A percentile compares a stretch with the other conserved stretches of the same genome.
Conservation (phyloP, 2,888 invertebrate genomes). For the Caenorhabditis sp. region DNA sequence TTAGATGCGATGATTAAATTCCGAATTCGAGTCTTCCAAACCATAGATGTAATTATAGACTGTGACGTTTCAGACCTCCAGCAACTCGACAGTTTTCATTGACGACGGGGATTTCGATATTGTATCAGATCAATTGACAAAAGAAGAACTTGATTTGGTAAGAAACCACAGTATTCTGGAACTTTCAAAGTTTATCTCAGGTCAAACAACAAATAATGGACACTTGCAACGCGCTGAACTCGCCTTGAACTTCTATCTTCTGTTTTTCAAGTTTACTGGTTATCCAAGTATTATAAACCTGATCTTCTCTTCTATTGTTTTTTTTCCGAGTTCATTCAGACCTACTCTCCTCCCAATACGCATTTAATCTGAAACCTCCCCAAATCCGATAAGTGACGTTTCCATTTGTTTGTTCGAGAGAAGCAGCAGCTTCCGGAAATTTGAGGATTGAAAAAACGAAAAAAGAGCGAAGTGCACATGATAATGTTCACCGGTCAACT, state of each 20-base stretch:
- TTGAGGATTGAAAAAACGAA: conserved; percentile 19
- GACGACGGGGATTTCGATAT: conserved; percentile 77
- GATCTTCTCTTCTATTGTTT: not conserved
- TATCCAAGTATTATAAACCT: conserved; percentile 40
- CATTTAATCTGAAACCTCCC: conserved; percentile 27
- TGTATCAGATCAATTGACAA: conserved; percentile 66
- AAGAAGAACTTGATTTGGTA: conserved; percentile 69
- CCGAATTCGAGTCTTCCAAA: conserved; percentile 1
- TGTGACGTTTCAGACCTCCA: conserved; percentile 55
- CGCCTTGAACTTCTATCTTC: conserved; percentile 12
- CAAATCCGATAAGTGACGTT: conserved; percentile 46
- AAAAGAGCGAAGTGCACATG: conserved; percentile 50
- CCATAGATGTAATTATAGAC: not conserved
- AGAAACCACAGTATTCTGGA: not conserved
- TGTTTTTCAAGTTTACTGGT: conserved; percentile 26
- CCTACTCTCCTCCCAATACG: conserved; percentile 7
- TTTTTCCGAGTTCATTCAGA: conserved; percentile 29
- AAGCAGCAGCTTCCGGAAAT: conserved; percentile 34
- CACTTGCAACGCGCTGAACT: conserved; percentile 73
- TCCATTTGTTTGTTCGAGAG: conserved; percentile 23
- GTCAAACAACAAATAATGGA: conserved; percentile 74
- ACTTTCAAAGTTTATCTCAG: conserved; percentile 12
- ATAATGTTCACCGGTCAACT: conserved; percentile 43
- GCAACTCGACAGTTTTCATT: conserved; percentile 69
- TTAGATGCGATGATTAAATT: conserved; percentile 4